Evolutionary conservation across 2,797 vertebrate genomes (phyloP), one percentile per base, ranked within the genome.

Genomic region (Todus mexicanus): DNA sequence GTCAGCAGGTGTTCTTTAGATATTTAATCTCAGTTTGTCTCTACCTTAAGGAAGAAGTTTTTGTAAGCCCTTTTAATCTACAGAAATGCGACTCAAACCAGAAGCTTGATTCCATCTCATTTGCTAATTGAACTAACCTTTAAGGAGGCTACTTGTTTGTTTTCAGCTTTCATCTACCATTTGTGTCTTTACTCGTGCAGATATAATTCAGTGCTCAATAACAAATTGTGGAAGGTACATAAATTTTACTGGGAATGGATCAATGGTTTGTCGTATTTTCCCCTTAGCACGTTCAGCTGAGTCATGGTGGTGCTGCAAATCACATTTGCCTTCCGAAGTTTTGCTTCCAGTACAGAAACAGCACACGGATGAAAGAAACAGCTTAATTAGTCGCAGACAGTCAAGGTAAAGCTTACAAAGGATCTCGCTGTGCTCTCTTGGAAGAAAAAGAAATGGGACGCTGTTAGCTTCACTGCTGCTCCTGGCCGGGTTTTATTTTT

Each of bases 331-430:
- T 87, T 72, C 82, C 89, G 73, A 95, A 94, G 84, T 90, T 76
- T 91, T 66, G 72, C 96, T 96, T 97, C 87, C 84, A 87, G 75
- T 92, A 92, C 61, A 90, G 89, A 95, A 84, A 68, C 23, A 91
- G 61, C 91, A 93, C 73, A 82, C 65, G 84, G 66, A 65, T 90
- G 75, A 82, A 97, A 93, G 25, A 53, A 53, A 53, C 18, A 23
- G 54, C 82, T 96, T 96, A 96, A 95, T 96, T 96, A 97, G 93
- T 74, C 70, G 75, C 94, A 95, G 68, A 78, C 84, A 84, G 89
- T 92, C 63, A 89, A 96, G 75, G 93, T 91, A 95, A 95, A 95
- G 31, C 65, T 91, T 93, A 90, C 66, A 95, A 90, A 96, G 84
- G 57, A 56, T 59, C 79, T 86, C 81, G 71, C 86, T 86, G 87